Evolutionary conservation across 92 coral and sea anemone genomes (phyloP).

Genomic region (Meandrina meandrites): DNA sequence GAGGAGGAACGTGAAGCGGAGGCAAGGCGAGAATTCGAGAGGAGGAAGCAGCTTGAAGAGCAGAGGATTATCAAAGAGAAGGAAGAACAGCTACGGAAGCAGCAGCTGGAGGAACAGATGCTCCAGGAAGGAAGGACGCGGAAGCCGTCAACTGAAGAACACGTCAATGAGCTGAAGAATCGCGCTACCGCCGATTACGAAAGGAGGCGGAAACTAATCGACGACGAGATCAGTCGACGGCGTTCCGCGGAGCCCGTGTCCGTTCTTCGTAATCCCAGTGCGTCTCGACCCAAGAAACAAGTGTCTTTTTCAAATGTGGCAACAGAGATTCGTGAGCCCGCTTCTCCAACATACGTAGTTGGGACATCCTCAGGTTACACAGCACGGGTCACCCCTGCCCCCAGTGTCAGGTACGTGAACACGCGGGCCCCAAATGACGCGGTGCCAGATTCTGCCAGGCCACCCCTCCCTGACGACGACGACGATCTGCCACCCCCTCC

Average conservation of each 20-base stretch:
- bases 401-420: constrained; percentile 88
- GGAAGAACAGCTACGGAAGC: constrained; percentile 87
- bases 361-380: constrained; percentile 77
- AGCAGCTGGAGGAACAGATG: constrained; percentile 77
- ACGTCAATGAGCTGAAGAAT: constrained; percentile 79
- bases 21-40: constrained; percentile 61
- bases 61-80: constrained; percentile 75
- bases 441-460: constrained; percentile 58
- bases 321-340: constrained; percentile 92
- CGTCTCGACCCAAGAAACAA: constrained; percentile 77
- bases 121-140: constrained; percentile 60
- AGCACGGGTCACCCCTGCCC: constrained; percentile 82
- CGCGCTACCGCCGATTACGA: constrained; percentile 87
- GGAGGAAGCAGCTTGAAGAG: constrained; percentile 72
- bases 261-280: constrained; percentile 53
- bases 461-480: constrained; percentile 70
- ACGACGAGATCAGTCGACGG: constrained; percentile 75
- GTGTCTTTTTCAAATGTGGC: constrained; percentile 92
- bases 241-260: constrained; percentile 70
- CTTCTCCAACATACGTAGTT: constrained; percentile 80
- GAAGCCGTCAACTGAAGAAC: constrained; percentile 54
- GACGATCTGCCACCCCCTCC: constrained; percentile 83
- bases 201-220: constrained; percentile 75
- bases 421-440: constrained; percentile 78
- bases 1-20: constrained; percentile 75